phyloP scores from a whole-genome alignment of 2,113 vertebrate genomes.

The Paradoxurus hermaphroditus region DNA sequence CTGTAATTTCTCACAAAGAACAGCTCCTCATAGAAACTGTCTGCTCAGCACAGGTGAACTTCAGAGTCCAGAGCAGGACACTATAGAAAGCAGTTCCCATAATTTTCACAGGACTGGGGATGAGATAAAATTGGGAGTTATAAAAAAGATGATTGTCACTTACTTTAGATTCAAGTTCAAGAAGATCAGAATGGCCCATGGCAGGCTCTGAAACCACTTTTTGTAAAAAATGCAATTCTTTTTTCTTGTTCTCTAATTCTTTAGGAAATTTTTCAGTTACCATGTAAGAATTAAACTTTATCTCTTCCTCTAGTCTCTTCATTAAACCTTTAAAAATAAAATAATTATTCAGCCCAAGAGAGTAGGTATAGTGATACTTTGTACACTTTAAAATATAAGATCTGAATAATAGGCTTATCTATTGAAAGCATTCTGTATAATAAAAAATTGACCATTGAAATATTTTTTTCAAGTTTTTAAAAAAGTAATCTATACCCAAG shows the following conservation, averaged over 20 bases:
- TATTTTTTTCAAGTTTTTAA: neutral
- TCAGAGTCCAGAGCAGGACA: neutral
- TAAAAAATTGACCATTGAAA: neutral
- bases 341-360: slow-evolving; percentile 41
- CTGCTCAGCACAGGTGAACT: slow-evolving; percentile 23
- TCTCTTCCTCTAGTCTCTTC: slow-evolving; percentile 96
- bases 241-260: slow-evolving; percentile 92
- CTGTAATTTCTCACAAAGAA: slow-evolving; percentile 30
- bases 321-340: slow-evolving; percentile 88
- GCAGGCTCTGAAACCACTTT: slow-evolving; percentile 93
- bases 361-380: neutral
- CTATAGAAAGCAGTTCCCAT: neutral
- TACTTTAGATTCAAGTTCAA: slow-evolving; percentile 92
- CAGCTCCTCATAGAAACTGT: neutral
- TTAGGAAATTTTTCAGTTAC: slow-evolving; percentile 93
- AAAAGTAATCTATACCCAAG: neutral
- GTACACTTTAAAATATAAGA: neutral
- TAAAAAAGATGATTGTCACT: slow-evolving; percentile 19
- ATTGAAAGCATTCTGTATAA: neutral
- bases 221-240: slow-evolving; percentile 88
- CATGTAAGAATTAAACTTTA: slow-evolving; percentile 96
- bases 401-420: neutral
- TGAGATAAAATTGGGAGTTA: neutral
- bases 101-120: neutral
- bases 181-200: slow-evolving; percentile 91